Percentiles rank a stretch among this genome's conserved stretches.
phyloP scores from a whole-genome alignment of 2,888 invertebrate species.

The Lasioglossum oenotherae region DNA sequence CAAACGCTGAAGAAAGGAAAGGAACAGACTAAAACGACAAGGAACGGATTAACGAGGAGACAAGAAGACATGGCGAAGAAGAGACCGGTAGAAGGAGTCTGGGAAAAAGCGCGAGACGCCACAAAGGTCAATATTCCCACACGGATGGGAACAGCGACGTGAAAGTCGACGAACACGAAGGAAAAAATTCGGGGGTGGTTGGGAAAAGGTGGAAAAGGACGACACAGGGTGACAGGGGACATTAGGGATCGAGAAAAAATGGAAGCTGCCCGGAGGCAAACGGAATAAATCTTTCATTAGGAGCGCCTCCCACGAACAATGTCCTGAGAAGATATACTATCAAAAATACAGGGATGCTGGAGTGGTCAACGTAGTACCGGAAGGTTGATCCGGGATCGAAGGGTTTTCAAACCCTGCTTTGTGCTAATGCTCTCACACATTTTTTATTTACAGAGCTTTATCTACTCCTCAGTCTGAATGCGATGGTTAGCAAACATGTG shows the following conservation, averaged over 20 bases:
- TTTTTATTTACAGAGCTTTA: neutral
- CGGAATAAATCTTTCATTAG: slow-evolving; percentile 25
- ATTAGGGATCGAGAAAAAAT: neutral
- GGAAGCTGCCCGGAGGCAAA: neutral
- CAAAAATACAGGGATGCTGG: slow-evolving; percentile 10
- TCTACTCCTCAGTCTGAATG: neutral
- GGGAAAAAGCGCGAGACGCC: neutral
- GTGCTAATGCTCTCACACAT: neutral
- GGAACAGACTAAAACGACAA: neutral
- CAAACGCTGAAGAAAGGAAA: neutral
- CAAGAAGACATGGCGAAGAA: neutral
- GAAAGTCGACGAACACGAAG: neutral
- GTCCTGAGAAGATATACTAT: neutral
- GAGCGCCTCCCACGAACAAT: neutral
- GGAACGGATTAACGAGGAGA: neutral
- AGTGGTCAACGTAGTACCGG: neutral
- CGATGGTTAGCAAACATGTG: neutral
- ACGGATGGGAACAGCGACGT: neutral
- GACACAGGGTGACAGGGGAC: neutral
- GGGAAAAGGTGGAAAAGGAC: neutral
- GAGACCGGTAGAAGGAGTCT: neutral
- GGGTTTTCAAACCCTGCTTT: neutral
- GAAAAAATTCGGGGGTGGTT: neutral
- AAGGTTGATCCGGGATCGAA: neutral
- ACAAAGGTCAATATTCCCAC: slow-evolving; percentile 15